phyloP scores from a whole-genome alignment of 2,797 vertebrate genomes.

The Netta rufina region DNA sequence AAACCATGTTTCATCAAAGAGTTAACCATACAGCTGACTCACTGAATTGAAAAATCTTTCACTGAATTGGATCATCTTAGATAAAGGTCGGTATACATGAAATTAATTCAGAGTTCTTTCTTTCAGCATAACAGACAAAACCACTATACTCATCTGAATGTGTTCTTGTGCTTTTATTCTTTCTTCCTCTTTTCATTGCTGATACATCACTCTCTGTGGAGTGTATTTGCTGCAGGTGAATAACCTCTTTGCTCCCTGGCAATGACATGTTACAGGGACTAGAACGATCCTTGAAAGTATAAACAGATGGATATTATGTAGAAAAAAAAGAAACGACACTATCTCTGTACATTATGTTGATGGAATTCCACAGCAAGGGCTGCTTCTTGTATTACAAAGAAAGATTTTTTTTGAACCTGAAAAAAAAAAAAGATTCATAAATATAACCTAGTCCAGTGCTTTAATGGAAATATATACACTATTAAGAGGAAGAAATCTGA shows the following conservation, averaged over 20 bases:
- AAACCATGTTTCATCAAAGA: neutral
- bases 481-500: neutral
- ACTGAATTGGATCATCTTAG: neutral
- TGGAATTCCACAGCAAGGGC: neutral
- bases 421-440: neutral
- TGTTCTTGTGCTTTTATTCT: neutral
- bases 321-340: neutral
- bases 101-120: conserved; percentile 34
- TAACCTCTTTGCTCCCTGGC: neutral
- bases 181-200: neutral
- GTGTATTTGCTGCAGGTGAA: neutral
- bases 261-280: neutral
- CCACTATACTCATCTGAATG: neutral
- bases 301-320: neutral
- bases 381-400: neutral
- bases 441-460: neutral
- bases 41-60: conserved; percentile 46
- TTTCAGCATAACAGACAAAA: neutral
- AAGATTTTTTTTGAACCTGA: neutral
- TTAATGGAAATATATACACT: neutral
- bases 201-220: neutral
- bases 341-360: neutral
- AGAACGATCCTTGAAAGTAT: neutral
- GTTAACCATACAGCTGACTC: conserved; percentile 12
- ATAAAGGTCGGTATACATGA: neutral